Percentiles rank a stretch among this genome's conserved stretches.
These are phyloP conservation scores for Drosophila koepferae DNA, from an alignment of 2,888 invertebrate genomes.

Conservation along the genomic window DNA sequence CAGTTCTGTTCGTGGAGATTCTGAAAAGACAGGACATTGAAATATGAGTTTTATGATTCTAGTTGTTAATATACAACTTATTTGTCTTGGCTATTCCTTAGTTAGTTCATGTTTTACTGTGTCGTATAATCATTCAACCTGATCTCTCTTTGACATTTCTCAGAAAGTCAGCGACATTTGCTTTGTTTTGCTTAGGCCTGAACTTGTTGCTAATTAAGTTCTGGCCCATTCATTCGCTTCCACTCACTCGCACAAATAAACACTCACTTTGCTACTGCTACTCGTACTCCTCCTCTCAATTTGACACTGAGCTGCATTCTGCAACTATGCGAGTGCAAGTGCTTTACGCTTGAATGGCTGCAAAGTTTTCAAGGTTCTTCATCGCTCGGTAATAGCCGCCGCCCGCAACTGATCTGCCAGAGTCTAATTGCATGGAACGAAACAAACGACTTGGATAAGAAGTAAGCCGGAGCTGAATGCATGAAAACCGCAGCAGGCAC, in stretches of 20 bases:
- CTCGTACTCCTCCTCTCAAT: slow-evolving; percentile 8
- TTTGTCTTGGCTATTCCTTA: background rate
- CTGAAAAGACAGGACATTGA: background rate
- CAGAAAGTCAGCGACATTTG: background rate
- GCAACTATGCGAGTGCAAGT: slow-evolving; percentile 39
- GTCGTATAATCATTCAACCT: background rate
- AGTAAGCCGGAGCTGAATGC: slow-evolving; percentile 30
- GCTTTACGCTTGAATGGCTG: slow-evolving; percentile 60
- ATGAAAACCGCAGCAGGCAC: slow-evolving; percentile 48
- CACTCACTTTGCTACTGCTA: background rate
- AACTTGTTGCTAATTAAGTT: slow-evolving; percentile 67
- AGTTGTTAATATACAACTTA: background rate
- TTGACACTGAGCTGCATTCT: slow-evolving; percentile 24
- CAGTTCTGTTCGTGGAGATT: background rate
- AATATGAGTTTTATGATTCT: slow-evolving; percentile 13
- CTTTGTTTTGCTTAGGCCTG: background rate
- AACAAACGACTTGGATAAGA: slow-evolving; percentile 79
- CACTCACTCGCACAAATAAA: slow-evolving; percentile 1
- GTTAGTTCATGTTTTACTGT: background rate
- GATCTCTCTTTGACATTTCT: background rate
- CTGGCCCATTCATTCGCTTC: slow-evolving; percentile 25
- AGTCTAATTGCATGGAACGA: slow-evolving; percentile 80
- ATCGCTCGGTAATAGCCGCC: slow-evolving; percentile 51
- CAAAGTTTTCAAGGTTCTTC: slow-evolving; percentile 59
- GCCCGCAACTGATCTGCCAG: slow-evolving; percentile 70